Evolutionary conservation across 2,113 vertebrate genomes (phyloP).

Genomic region (Ailurus styani): DNA sequence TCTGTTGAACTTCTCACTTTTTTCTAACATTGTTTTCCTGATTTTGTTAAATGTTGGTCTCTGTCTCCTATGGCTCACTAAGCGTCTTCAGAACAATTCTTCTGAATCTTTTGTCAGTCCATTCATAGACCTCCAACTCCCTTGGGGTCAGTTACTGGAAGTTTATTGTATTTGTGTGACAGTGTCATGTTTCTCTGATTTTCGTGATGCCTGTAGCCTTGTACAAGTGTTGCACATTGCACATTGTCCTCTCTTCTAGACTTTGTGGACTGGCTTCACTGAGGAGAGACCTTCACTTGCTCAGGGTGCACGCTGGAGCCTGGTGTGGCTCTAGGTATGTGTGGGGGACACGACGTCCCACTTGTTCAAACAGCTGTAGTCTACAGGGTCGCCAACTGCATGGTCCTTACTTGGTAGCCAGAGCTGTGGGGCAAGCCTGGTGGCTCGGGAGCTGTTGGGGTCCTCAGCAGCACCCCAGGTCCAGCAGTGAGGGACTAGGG

Average conservation of each 20-base stretch:
- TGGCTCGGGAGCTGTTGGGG: background rate
- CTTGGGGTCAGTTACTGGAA: background rate
- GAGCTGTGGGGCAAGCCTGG: background rate
- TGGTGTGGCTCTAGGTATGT: background rate
- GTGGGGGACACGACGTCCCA: background rate
- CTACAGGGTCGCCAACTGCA: background rate
- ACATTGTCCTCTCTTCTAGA: background rate
- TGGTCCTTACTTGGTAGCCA: background rate
- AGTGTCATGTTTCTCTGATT: background rate
- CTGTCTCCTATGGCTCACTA: background rate
- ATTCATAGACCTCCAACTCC: background rate
- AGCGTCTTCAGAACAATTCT: background rate
- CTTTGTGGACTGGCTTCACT: background rate
- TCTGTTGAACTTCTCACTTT: background rate
- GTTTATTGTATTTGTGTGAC: background rate
- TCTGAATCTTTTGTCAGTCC: background rate
- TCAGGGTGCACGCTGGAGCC: accelerated
- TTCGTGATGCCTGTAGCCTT: background rate
- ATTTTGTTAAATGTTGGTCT: background rate
- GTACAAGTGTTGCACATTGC: background rate
- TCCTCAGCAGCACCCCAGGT: background rate
- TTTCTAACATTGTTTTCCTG: background rate
- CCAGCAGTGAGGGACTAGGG: background rate
- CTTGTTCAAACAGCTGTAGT: background rate
- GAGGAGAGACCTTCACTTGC: background rate